Conservation (phyloP, 2,113 vertebrate species). For the Triplophysa tibetana region DNA sequence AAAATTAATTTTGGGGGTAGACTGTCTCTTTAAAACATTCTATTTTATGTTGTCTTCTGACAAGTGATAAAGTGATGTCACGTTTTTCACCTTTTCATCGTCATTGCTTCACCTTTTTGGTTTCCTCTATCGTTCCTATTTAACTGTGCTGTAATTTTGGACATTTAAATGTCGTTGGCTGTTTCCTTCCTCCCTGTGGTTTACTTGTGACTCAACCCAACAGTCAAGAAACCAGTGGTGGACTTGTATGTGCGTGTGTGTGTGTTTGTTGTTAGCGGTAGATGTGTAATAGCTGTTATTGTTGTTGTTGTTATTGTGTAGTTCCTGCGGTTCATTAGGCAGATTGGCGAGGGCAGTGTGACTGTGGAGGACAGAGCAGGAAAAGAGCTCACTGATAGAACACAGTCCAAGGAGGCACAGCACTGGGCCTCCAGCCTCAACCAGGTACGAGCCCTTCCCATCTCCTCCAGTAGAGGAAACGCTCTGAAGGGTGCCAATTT, state of each 20-base stretch:
- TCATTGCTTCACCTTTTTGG: not conserved
- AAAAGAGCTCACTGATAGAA: slow-evolving; percentile 78
- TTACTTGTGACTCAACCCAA: slow-evolving; percentile 4
- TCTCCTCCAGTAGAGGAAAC: slow-evolving; percentile 3
- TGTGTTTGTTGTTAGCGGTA: slow-evolving; percentile 24
- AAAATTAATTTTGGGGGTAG: no score
- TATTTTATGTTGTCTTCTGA: not conserved
- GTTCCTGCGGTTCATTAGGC: slow-evolving; percentile 99
- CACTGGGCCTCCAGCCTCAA: slow-evolving; percentile 96
- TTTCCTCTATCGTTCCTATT: not conserved
- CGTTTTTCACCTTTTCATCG: not conserved
- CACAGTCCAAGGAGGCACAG: slow-evolving; percentile 89
- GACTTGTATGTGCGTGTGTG: not conserved
- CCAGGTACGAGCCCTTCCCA: slow-evolving; percentile 85
- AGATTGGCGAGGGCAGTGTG: slow-evolving; percentile 95
- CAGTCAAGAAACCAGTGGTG: slow-evolving; percentile 11
- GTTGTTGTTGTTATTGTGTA: slow-evolving; percentile 82
- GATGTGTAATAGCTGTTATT: slow-evolving; percentile 60
- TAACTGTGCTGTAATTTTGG: slow-evolving; percentile 2
- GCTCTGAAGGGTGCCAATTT: slow-evolving; percentile 22
- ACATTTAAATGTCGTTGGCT: not conserved
- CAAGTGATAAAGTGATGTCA: not conserved
- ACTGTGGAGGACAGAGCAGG: slow-evolving; percentile 81
- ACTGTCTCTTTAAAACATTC: not conserved
- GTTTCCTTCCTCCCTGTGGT: slow-evolving; percentile 3